Percentiles rank a stretch among this genome's conserved stretches.
Conservation (phyloP, 2,113 vertebrate species). For the Heloderma charlesbogerti region DNA sequence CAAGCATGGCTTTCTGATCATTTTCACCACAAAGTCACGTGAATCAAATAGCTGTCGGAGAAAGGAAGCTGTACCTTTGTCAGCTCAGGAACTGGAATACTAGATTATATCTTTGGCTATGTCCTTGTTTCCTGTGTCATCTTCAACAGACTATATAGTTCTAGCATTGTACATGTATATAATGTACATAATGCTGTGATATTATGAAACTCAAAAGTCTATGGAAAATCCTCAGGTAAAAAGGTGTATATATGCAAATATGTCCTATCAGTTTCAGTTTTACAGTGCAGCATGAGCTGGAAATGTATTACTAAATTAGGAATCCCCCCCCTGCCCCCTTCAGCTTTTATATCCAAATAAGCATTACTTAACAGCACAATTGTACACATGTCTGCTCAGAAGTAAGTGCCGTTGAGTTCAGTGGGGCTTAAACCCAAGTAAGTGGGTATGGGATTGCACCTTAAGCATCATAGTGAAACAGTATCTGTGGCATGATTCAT, state of each 20-base stretch:
- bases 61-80: conserved; percentile 1
- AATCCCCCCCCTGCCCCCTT: neutral
- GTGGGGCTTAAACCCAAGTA: neutral
- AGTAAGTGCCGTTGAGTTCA: too few relatives aligned
- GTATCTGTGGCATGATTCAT: neutral
- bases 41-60: neutral
- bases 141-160: neutral
- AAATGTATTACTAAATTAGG: neutral
- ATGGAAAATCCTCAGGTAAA: neutral
- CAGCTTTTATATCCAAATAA: neutral
- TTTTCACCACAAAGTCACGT: neutral
- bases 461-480: neutral
- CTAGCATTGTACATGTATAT: neutral
- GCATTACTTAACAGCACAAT: neutral
- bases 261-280: neutral
- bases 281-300: neutral
- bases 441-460: neutral
- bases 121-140: conserved; percentile 24
- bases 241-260: neutral
- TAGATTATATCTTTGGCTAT: conserved; percentile 17
- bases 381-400: neutral
- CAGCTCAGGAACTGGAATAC: conserved; percentile 12
- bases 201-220: neutral
- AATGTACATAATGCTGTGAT: neutral
- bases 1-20: neutral